Evolutionary conservation across 2,888 invertebrate species (phyloP).

Genomic region (Colletes collaris): DNA sequence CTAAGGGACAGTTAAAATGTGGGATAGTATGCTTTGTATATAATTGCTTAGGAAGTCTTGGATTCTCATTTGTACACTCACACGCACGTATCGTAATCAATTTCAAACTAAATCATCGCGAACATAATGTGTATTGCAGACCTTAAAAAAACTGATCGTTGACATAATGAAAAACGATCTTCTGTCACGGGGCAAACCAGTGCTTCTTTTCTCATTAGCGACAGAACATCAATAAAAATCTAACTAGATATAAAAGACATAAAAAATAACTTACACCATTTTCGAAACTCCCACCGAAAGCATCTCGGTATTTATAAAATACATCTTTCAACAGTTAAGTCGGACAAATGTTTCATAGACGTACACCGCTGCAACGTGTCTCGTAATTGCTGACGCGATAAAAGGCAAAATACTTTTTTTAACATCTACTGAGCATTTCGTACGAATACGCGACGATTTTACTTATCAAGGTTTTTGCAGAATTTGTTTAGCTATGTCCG

Average conservation of each 20-base stretch:
- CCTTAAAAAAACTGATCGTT: neutral
- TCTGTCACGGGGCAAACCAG: too few relatives aligned
- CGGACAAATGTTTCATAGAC: neutral
- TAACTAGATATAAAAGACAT: neutral
- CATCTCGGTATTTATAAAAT: neutral
- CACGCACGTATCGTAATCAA: neutral
- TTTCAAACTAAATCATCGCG: neutral
- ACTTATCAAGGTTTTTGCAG: constrained; percentile 13
- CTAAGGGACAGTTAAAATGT: neutral
- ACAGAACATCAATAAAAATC: neutral
- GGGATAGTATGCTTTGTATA: neutral
- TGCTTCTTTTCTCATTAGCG: neutral
- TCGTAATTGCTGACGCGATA: neutral
- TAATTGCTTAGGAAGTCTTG: constrained; percentile 1
- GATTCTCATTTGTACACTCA: neutral
- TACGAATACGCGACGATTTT: neutral
- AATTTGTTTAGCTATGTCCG: constrained; percentile 37
- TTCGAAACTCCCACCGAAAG: neutral
- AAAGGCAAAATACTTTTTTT: neutral
- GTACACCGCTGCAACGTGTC: neutral
- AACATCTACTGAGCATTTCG: neutral
- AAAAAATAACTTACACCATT: neutral
- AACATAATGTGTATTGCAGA: neutral
- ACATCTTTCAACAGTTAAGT: neutral
- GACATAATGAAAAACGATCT: neutral